These are phyloP conservation scores for Chymomyza costata DNA, from an alignment of 1,140 invertebrate genomes.

Conservation along the genomic window DNA sequence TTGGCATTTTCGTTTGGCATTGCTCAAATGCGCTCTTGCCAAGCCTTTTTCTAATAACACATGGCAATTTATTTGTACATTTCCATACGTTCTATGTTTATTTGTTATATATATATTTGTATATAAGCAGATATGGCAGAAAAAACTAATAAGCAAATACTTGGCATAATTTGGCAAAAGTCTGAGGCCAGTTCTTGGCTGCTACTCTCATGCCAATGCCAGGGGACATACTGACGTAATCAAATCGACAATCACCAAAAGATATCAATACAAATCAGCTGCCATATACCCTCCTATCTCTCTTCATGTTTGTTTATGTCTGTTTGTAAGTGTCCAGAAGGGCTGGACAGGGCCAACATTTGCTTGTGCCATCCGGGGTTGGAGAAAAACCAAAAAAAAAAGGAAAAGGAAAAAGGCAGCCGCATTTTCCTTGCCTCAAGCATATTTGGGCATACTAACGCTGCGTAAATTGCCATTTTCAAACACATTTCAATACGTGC, in stretches of 20 bases:
- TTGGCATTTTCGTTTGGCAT: slow-evolving; percentile 57
- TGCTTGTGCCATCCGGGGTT: not conserved
- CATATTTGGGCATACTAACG: slow-evolving; percentile 57
- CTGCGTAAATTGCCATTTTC: slow-evolving; percentile 71
- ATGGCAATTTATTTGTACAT: slow-evolving; percentile 53
- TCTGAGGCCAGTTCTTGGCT: no score
- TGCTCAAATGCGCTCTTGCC: slow-evolving; percentile 63
- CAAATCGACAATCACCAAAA: slow-evolving; percentile 63
- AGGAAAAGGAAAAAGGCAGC: no score
- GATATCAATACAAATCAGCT: no score
- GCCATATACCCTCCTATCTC: no score
- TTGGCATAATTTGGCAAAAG: slow-evolving; percentile 70
- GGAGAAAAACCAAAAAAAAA: slow-evolving; percentile 10
- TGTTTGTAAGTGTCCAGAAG: slow-evolving; percentile 55
- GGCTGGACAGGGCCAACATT: slow-evolving; percentile 31
- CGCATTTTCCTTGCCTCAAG: slow-evolving; percentile 46
- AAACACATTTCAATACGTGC: slow-evolving; percentile 63
- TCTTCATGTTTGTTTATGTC: not conserved
- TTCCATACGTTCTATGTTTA: no score
- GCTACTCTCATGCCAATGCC: slow-evolving; percentile 45
- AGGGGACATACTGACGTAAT: slow-evolving; percentile 66
- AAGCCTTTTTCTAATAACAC: slow-evolving; percentile 67
- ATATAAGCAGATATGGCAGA: not conserved
- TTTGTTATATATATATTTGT: no score
- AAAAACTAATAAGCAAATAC: slow-evolving; percentile 68